These are phyloP conservation scores for Chlorodrepanis virens DNA, from an alignment of 2,113 vertebrate species.

Conservation along the genomic window DNA sequence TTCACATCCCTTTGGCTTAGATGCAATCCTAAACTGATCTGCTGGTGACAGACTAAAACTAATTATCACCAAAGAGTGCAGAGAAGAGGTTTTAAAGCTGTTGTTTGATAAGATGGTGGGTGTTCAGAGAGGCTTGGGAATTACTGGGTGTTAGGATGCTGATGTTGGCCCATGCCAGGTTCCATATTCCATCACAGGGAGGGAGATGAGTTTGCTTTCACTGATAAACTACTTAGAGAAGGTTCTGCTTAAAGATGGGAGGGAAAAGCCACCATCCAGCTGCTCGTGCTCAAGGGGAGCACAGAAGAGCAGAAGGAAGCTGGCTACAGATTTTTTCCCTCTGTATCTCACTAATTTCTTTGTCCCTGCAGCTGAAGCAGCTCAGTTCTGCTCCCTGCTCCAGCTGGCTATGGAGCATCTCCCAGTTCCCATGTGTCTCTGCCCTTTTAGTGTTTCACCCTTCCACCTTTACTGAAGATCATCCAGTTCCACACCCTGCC, in stretches of 20 bases:
- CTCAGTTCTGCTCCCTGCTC: neutral
- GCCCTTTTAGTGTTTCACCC: neutral
- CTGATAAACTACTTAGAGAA: neutral
- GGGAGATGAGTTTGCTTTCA: neutral
- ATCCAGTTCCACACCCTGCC: neutral
- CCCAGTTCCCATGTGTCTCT: accelerated
- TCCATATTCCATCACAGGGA: neutral
- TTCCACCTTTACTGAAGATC: neutral
- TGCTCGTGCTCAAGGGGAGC: neutral
- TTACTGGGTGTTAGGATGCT: neutral
- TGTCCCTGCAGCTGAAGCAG: neutral
- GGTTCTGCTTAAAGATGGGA: neutral
- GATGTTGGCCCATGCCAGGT: neutral
- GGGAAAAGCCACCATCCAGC: neutral
- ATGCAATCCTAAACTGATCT: neutral
- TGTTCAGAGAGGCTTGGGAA: neutral
- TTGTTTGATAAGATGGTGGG: neutral
- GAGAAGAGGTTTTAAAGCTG: neutral
- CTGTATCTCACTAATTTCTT: neutral
- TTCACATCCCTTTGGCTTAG: neutral
- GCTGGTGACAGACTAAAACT: neutral
- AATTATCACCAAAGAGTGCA: neutral
- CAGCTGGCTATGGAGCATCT: neutral
- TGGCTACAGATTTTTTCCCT: neutral
- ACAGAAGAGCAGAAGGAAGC: neutral